Conservation (phyloP, 2,888 invertebrate genomes). For the Limnephilus lunatus region DNA sequence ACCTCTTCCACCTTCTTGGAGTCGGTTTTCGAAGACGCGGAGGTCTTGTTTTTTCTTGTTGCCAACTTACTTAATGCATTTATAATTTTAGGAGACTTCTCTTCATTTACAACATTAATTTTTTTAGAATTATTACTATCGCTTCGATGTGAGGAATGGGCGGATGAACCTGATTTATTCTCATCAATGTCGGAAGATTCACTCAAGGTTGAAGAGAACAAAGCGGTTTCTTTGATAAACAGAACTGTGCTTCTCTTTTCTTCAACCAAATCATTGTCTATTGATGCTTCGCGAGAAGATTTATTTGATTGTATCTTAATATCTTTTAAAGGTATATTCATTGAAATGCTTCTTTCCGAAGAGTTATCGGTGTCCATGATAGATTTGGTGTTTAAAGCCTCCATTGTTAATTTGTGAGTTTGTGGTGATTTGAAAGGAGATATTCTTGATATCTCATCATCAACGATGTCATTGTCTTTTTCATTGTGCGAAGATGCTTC, state of each 20-base stretch:
- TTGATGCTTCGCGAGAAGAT: not conserved
- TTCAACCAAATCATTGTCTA: constrained; percentile 26
- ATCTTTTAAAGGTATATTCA: constrained; percentile 18
- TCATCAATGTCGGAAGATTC: constrained; percentile 12
- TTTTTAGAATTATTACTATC: constrained; percentile 11
- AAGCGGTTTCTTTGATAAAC: not conserved
- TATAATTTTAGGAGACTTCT: constrained; percentile 12
- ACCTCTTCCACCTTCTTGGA: constrained; percentile 26
- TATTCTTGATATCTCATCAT: not conserved
- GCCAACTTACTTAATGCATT: constrained; percentile 1
- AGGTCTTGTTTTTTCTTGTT: constrained; percentile 21
- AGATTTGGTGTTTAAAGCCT: constrained; percentile 22
- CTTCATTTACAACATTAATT: not conserved
- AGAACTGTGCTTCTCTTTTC: not conserved
- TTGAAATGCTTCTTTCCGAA: constrained; percentile 14
- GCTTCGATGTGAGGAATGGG: constrained; percentile 9
- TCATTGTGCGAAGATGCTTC: constrained; percentile 47
- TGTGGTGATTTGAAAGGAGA: not conserved
- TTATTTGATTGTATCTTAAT: not conserved
- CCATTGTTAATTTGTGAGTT: not conserved
- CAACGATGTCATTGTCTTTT: not conserved
- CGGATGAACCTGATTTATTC: not conserved
- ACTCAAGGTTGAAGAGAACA: not conserved
- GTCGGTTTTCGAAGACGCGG: not conserved
- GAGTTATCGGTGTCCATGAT: constrained; percentile 13